Conservation (phyloP, 1,140 invertebrate genomes). For the Achatina immaculata region DNA sequence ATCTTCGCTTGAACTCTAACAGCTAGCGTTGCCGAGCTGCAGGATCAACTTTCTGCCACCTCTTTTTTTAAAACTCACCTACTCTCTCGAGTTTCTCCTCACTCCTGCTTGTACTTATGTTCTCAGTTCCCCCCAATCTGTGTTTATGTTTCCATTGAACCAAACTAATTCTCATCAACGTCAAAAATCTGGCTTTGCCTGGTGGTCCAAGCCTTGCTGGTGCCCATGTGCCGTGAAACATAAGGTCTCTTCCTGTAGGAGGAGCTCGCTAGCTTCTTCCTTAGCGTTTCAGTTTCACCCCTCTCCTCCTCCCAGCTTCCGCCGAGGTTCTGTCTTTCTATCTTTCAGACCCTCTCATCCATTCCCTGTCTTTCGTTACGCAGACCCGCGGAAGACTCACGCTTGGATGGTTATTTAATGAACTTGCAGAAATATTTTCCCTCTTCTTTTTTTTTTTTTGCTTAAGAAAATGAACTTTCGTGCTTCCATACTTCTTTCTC, state of each 20-base stretch:
- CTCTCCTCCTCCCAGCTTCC: too few relatives aligned
- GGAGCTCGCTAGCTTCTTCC: not conserved
- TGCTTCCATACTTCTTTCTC: too few relatives aligned
- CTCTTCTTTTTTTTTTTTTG: too few relatives aligned
- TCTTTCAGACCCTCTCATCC: too few relatives aligned
- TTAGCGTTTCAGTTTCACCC: not conserved
- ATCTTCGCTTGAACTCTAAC: not conserved
- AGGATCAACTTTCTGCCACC: not conserved
- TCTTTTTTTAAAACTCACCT: not conserved
- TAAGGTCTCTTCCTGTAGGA: not conserved
- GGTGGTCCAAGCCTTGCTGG: not conserved
- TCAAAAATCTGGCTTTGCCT: not conserved
- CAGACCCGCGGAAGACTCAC: too few relatives aligned
- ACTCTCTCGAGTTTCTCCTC: too few relatives aligned
- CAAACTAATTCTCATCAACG: slow-evolving; percentile 6
- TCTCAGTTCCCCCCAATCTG: not conserved
- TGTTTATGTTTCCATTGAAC: not conserved
- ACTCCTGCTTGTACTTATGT: too few relatives aligned
- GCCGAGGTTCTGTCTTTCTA: too few relatives aligned
- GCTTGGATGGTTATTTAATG: too few relatives aligned
- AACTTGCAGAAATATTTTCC: too few relatives aligned
- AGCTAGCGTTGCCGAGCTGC: not conserved
- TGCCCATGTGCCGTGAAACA: not conserved
- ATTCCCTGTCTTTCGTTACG: too few relatives aligned
- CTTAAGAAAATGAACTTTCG: too few relatives aligned